These are phyloP conservation scores for Diuraphis noxia DNA, from an alignment of 1,140 invertebrate species.

Conservation along the genomic window DNA sequence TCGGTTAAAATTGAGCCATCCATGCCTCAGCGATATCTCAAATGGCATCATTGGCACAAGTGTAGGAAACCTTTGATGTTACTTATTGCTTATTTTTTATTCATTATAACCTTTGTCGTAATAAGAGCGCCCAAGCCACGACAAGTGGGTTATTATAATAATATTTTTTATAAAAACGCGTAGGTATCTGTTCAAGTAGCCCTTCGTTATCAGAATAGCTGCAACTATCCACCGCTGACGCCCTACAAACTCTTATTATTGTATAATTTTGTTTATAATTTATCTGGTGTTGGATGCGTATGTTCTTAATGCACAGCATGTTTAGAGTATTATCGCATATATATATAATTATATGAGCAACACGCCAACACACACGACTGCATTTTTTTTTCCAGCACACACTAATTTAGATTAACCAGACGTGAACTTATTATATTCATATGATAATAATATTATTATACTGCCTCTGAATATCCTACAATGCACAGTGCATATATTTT, in stretches of 20 bases:
- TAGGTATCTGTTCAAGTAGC: not conserved
- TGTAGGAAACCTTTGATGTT: not conserved
- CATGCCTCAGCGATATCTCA: too few relatives aligned
- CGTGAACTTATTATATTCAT: not conserved
- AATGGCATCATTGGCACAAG: not conserved
- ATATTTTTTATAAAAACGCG: not conserved
- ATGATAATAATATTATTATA: not conserved
- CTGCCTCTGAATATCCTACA: not conserved
- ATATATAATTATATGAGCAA: too few relatives aligned
- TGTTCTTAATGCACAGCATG: not conserved
- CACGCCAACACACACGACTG: not conserved
- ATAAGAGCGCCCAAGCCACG: not conserved
- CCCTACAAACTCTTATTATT: not conserved
- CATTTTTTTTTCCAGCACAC: not conserved
- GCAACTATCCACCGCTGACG: not conserved
- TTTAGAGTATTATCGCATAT: too few relatives aligned
- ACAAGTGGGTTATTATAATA: not conserved
- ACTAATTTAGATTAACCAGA: not conserved
- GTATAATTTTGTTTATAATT: not conserved
- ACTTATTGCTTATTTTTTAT: not conserved
- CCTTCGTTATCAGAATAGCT: not conserved
- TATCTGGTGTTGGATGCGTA: not conserved
- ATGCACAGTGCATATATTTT: not conserved
- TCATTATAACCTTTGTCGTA: not conserved
- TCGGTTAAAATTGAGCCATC: not conserved